These are phyloP conservation scores for Eulemur rufifrons DNA, from an alignment of 2,113 vertebrate species.

Conservation along the genomic window DNA sequence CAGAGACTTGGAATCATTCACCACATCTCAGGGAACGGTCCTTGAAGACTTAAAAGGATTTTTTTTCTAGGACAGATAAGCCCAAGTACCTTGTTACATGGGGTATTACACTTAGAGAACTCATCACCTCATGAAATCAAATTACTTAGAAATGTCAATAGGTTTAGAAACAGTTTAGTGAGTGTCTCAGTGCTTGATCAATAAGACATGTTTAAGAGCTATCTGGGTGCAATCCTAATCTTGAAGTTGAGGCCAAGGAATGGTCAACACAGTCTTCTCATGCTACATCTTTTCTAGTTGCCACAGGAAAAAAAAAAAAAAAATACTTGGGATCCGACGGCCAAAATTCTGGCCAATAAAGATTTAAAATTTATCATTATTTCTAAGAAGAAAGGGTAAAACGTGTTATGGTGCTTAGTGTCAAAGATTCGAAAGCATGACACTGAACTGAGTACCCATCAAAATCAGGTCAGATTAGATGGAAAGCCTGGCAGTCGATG, in stretches of 20 bases:
- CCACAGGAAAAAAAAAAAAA: not conserved
- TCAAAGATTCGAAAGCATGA: not conserved
- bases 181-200: not conserved
- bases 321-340: not conserved
- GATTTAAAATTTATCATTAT: not conserved
- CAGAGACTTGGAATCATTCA: not conserved
- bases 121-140: not conserved
- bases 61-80: not conserved
- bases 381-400: not conserved
- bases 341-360: not conserved
- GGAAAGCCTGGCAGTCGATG: not conserved
- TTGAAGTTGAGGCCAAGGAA: not conserved
- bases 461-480: not conserved
- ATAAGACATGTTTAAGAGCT: not conserved
- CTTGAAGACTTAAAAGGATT: not conserved
- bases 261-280: not conserved
- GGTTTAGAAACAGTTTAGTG: not conserved
- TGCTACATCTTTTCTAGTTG: not conserved
- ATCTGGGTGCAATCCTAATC: not conserved
- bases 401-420: not conserved
- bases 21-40: not conserved
- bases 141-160: not conserved
- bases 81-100: not conserved
- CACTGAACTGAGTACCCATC: rapidly evolving
- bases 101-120: not conserved